A percentile compares a stretch with the other conserved stretches of the same genome.
Evolutionary conservation across 2,888 invertebrate genomes (phyloP).

Genomic region (Branchellion lobata): DNA sequence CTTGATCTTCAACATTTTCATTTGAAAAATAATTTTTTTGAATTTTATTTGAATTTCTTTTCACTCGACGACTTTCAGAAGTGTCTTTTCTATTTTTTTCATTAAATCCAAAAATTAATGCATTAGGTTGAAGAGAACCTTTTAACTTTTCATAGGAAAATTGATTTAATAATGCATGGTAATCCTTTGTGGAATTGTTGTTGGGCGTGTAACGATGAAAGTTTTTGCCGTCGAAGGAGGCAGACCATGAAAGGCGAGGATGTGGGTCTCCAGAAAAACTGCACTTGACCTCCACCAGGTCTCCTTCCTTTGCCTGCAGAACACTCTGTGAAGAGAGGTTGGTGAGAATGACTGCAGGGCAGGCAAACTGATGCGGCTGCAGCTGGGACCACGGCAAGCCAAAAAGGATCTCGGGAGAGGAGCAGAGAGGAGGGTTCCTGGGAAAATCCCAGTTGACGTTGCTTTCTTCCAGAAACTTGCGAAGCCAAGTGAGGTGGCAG

Average conservation of each 20-base stretch:
- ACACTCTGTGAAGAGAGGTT: conserved; percentile 45
- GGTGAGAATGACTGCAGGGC: conserved; percentile 49
- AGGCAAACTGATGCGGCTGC: conserved; percentile 49
- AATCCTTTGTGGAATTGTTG: background rate
- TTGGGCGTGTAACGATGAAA: background rate
- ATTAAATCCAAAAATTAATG: no score
- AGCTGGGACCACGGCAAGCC: conserved; percentile 50
- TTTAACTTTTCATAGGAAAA: background rate
- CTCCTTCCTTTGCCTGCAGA: conserved; percentile 43
- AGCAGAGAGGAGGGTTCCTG: conserved; percentile 49
- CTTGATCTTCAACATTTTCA: no score
- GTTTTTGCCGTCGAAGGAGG: background rate
- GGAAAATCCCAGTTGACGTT: conserved; percentile 51
- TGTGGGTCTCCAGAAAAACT: conserved; percentile 49
- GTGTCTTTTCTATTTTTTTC: no score
- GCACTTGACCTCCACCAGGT: conserved; percentile 50
- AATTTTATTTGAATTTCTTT: background rate
- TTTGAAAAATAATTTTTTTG: background rate
- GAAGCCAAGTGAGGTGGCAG: conserved; percentile 51
- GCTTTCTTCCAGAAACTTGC: conserved; percentile 45
- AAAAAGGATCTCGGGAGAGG: conserved; percentile 45
- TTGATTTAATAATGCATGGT: background rate
- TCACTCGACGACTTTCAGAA: background rate
- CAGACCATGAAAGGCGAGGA: conserved; percentile 49
- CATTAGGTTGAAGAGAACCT: no score